Evolutionary conservation across 2,888 invertebrate species (phyloP).

Genomic region (Parnassius orleans): DNA sequence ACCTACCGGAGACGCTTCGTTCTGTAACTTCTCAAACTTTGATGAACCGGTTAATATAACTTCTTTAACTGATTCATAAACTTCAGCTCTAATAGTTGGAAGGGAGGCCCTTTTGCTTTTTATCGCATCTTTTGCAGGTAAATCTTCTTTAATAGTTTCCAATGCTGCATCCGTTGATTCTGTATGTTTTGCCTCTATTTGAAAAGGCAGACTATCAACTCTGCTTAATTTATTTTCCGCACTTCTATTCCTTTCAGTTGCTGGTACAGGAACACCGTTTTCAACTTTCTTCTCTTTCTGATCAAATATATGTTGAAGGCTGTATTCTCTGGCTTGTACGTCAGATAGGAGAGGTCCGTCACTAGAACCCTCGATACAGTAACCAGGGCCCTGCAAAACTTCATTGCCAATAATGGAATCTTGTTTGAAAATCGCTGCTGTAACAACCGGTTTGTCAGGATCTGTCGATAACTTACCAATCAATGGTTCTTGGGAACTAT

Average conservation of each 20-base stretch:
- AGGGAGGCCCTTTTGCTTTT: slow-evolving; percentile 68
- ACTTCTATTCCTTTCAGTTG: slow-evolving; percentile 60
- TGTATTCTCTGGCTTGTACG: slow-evolving; percentile 70
- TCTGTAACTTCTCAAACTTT: slow-evolving; percentile 80
- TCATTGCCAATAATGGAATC: slow-evolving; percentile 77
- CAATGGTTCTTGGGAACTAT: slow-evolving; percentile 73
- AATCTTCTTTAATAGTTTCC: slow-evolving; percentile 66
- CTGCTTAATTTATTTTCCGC: slow-evolving; percentile 73
- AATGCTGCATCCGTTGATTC: slow-evolving; percentile 45
- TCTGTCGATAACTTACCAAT: slow-evolving; percentile 73
- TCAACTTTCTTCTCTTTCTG: slow-evolving; percentile 62
- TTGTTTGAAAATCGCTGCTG: slow-evolving; percentile 85
- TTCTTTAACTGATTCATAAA: slow-evolving; percentile 80
- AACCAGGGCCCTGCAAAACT: slow-evolving; percentile 66
- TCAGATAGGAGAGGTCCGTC: slow-evolving; percentile 77
- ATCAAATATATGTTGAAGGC: slow-evolving; percentile 68
- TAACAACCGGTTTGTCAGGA: slow-evolving; percentile 84
- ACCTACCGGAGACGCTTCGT: slow-evolving; percentile 73
- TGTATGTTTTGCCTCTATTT: slow-evolving; percentile 68
- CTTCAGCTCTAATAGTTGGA: slow-evolving; percentile 70
- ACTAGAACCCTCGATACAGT: slow-evolving; percentile 74
- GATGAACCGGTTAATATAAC: slow-evolving; percentile 77
- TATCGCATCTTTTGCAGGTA: slow-evolving; percentile 52
- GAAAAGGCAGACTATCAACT: slow-evolving; percentile 79
- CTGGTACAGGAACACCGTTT: slow-evolving; percentile 62